phyloP scores from a whole-genome alignment of 1,140 invertebrate genomes.

The Drosophila pallidifrons region DNA sequence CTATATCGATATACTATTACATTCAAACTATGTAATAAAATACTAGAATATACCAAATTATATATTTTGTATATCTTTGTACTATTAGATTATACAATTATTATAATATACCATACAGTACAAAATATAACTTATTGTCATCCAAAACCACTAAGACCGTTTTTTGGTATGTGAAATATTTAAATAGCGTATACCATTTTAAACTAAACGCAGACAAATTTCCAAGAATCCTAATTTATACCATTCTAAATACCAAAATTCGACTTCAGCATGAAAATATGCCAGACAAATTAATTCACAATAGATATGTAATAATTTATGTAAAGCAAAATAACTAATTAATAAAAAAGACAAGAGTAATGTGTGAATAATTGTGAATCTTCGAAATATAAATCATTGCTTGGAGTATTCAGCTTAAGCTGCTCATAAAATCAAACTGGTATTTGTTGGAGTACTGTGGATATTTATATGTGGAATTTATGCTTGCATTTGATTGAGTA shows the following conservation, averaged over 20 bases:
- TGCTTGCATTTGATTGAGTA: constrained; percentile 54
- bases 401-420: constrained; percentile 17
- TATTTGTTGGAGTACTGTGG: constrained; percentile 45
- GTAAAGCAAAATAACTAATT: neutral
- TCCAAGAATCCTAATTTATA: too few species aligned
- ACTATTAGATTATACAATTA: too few species aligned
- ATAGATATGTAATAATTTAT: too few species aligned
- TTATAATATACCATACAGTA: too few species aligned
- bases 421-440: constrained; percentile 31
- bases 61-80: too few species aligned
- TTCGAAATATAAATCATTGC: constrained; percentile 18
- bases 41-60: too few species aligned
- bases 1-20: too few species aligned
- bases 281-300: neutral
- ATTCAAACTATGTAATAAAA: too few species aligned
- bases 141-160: neutral
- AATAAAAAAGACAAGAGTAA: neutral
- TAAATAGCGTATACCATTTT: too few species aligned
- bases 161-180: too few species aligned
- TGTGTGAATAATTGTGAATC: neutral
- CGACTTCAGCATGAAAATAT: neutral
- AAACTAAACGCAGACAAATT: too few species aligned
- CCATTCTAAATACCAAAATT: too few species aligned
- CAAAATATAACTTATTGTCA: neutral
- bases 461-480: constrained; percentile 53